These are phyloP conservation scores for Notocelia uddmanniana DNA, from an alignment of 2,888 invertebrate genomes.

Conservation along the genomic window DNA sequence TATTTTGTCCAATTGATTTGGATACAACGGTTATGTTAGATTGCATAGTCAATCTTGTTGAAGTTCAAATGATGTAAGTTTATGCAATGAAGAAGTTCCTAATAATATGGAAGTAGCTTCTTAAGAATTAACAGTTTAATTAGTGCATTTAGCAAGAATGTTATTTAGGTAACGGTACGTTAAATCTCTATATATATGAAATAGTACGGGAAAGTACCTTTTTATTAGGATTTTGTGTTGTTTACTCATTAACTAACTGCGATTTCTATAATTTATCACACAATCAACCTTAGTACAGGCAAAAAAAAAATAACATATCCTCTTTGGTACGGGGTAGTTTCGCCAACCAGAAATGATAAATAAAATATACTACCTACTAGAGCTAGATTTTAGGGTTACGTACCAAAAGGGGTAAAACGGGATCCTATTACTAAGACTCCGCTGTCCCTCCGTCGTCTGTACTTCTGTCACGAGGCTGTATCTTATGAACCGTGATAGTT, in stretches of 20 bases:
- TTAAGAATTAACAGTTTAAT: background rate
- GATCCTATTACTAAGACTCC: too few relatives aligned
- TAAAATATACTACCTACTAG: too few relatives aligned
- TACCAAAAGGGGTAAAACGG: too few relatives aligned
- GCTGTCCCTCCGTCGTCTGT: too few relatives aligned
- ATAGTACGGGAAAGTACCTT: background rate
- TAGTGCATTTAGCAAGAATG: background rate
- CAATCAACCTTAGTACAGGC: too few relatives aligned
- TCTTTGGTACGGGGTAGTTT: too few relatives aligned
- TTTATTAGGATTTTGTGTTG: background rate
- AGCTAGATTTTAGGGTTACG: too few relatives aligned
- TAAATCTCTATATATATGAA: background rate
- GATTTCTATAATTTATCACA: too few relatives aligned
- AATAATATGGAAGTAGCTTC: background rate
- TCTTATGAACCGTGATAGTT: too few relatives aligned
- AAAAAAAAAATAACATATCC: too few relatives aligned
- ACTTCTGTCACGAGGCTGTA: too few relatives aligned
- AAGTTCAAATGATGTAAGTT: slow-evolving; percentile 26
- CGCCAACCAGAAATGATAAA: too few relatives aligned
- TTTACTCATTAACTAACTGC: background rate
- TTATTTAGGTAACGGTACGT: background rate
- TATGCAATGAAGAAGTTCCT: slow-evolving; percentile 23
- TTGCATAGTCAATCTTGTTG: slow-evolving; percentile 20
- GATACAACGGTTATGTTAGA: slow-evolving; percentile 11
- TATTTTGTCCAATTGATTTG: slow-evolving; percentile 21